These are phyloP conservation scores for Pristionchus maxplancki DNA, from an alignment of 2,888 invertebrate genomes.

Conservation along the genomic window DNA sequence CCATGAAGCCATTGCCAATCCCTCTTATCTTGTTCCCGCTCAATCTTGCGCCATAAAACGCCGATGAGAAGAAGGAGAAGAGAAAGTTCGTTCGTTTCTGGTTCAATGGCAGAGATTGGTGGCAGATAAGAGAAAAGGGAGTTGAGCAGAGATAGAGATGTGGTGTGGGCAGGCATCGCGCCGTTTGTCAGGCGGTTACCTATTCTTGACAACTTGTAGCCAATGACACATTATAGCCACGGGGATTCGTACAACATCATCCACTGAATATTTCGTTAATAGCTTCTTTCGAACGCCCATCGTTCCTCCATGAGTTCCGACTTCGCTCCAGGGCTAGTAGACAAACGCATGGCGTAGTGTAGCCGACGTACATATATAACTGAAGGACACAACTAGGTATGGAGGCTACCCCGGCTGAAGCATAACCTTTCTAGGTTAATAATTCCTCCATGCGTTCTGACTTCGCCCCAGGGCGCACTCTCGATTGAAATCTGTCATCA, in stretches of 20 bases:
- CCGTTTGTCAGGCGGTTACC: neutral
- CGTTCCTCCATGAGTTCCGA: no score
- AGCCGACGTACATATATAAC: no score
- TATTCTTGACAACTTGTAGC: no score
- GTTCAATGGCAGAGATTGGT: constrained; percentile 5
- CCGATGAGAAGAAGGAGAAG: neutral
- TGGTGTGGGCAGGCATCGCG: neutral
- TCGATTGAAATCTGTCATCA: neutral
- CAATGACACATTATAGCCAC: no score
- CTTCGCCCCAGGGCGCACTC: neutral
- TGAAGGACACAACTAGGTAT: no score
- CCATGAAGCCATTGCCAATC: neutral
- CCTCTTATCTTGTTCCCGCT: neutral
- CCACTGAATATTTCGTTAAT: no score
- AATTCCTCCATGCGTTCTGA: neutral
- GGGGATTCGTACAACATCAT: no score
- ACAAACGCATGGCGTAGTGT: no score
- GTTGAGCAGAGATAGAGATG: neutral
- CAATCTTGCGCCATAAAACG: constrained; percentile 9
- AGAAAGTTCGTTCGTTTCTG: constrained; percentile 30
- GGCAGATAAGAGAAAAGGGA: neutral
- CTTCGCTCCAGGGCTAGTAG: no score
- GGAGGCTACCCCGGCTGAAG: neutral
- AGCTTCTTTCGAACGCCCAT: no score
- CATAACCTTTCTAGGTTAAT: neutral